Percentiles rank a stretch among this genome's conserved stretches.
Evolutionary conservation across 2,113 vertebrate genomes (phyloP).

Genomic region (Thomomys bottae): DNA sequence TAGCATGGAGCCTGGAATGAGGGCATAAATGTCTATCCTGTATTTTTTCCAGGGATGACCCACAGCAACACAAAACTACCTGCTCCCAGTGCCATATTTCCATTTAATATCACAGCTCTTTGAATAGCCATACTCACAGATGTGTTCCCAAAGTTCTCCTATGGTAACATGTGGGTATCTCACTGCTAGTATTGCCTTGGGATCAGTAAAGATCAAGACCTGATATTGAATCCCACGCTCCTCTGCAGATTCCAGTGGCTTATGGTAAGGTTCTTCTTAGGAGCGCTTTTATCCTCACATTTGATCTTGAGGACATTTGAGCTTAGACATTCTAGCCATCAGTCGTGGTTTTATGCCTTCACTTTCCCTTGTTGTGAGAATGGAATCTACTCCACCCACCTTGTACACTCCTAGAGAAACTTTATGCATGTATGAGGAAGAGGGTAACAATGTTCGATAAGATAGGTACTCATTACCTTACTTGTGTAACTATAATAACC

Average conservation of each 20-base stretch:
- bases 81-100: background rate
- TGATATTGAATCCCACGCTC: background rate
- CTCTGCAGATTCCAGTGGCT: background rate
- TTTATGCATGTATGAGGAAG: background rate
- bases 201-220: background rate
- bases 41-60: background rate
- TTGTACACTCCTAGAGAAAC: background rate
- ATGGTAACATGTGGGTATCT: background rate
- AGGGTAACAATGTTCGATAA: too few species aligned
- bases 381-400: background rate
- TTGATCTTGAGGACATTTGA: background rate
- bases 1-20: background rate
- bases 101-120: background rate
- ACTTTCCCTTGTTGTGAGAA: background rate
- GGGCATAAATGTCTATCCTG: background rate
- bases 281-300: background rate
- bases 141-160: background rate
- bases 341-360: background rate
- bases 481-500: too few species aligned
- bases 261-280: background rate
- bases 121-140: background rate
- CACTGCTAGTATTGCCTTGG: background rate
- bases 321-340: background rate
- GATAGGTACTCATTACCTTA: too few species aligned
- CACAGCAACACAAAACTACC: background rate